These are phyloP conservation scores for Decapterus maruadsi DNA, from an alignment of 2,797 vertebrate species.

Conservation along the genomic window DNA sequence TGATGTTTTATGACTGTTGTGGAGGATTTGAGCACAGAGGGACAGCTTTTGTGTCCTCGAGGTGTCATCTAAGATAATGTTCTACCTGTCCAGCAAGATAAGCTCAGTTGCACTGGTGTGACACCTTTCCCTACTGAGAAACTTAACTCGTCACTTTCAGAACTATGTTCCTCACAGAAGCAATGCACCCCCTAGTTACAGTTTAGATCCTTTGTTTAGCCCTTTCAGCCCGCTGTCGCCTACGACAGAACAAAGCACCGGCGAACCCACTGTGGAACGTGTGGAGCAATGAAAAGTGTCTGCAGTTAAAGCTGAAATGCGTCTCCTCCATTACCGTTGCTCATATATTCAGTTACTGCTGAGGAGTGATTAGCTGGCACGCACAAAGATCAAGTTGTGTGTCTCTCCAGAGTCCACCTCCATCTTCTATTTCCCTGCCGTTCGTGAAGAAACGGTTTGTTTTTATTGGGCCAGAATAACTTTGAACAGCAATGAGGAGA, in stretches of 20 bases:
- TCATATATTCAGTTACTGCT: slow-evolving; percentile 43
- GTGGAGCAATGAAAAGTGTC: slow-evolving; percentile 66
- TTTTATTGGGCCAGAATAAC: slow-evolving; percentile 69
- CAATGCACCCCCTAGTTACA: not conserved
- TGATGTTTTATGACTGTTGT: not conserved
- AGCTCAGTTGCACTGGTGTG: not conserved
- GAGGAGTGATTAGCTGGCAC: slow-evolving; percentile 57
- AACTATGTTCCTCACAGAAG: not conserved
- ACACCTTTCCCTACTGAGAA: not conserved
- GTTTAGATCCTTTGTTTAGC: not conserved
- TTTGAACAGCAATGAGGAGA: slow-evolving; percentile 51
- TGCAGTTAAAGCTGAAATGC: slow-evolving; percentile 44
- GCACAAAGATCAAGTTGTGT: slow-evolving; percentile 43
- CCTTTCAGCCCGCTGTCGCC: slow-evolving; percentile 24
- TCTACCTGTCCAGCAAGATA: not conserved
- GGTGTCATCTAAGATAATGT: not conserved
- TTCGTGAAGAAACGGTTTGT: slow-evolving; percentile 54
- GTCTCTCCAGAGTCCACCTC: slow-evolving; percentile 47
- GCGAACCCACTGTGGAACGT: slow-evolving; percentile 30
- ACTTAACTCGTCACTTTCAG: not conserved
- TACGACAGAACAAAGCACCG: slow-evolving; percentile 26
- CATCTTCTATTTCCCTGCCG: slow-evolving; percentile 50
- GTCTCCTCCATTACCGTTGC: slow-evolving; percentile 56
- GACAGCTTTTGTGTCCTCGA: not conserved
- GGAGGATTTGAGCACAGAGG: not conserved